Evolutionary conservation across 2,113 vertebrate species (phyloP).

Genomic region (Hippocampus mohnikei): DNA sequence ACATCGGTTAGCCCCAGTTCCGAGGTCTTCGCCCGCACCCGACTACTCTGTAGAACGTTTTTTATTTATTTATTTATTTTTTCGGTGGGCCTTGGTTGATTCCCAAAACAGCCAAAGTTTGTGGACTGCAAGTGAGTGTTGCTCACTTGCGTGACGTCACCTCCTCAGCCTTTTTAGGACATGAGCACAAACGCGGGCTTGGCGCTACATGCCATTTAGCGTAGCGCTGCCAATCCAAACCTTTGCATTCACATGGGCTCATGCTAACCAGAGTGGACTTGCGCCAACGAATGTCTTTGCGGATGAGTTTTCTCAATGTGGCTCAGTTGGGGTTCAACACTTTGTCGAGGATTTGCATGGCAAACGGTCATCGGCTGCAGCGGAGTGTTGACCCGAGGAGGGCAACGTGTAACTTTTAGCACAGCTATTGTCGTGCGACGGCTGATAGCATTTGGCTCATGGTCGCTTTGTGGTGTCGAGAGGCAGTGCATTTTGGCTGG

Average conservation of each 20-base stretch:
- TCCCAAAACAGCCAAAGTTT: neutral
- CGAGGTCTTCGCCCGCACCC: too few species aligned
- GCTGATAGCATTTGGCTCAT: neutral
- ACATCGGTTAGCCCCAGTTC: too few species aligned
- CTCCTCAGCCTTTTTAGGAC: constrained; percentile 38
- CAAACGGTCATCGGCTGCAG: neutral
- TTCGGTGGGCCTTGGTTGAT: too few species aligned
- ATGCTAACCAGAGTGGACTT: neutral
- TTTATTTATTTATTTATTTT: too few species aligned
- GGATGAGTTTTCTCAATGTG: neutral
- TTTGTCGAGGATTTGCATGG: neutral
- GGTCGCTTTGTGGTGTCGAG: neutral
- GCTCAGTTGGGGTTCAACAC: neutral
- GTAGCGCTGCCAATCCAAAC: neutral
- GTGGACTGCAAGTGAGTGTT: neutral
- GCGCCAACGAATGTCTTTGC: neutral
- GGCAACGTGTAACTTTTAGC: neutral
- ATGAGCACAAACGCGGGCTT: constrained; percentile 14
- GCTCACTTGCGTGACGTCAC: constrained; percentile 29
- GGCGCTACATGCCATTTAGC: neutral
- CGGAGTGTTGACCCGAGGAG: neutral
- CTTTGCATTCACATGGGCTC: neutral
- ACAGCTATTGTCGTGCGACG: neutral
- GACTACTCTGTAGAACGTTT: too few species aligned
- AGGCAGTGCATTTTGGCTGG: too few species aligned